phyloP scores from a whole-genome alignment of 2,797 vertebrate species.

The Simalia tracyae region DNA sequence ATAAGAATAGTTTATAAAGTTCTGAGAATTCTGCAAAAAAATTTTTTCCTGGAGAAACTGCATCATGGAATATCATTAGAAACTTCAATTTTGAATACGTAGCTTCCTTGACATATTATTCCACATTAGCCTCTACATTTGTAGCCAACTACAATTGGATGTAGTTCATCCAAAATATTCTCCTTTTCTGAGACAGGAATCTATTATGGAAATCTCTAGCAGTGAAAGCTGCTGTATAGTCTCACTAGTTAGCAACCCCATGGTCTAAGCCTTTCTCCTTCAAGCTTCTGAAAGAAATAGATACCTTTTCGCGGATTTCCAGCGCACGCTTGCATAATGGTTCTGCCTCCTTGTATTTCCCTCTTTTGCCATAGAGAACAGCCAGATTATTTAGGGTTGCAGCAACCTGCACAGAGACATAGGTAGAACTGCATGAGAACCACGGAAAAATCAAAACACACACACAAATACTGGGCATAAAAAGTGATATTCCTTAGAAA shows the following conservation, averaged over 20 bases:
- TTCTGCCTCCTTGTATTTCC: conserved; percentile 96
- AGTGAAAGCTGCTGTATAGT: not conserved
- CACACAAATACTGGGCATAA: not conserved
- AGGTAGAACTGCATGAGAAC: conserved; percentile 22
- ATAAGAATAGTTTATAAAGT: not conserved
- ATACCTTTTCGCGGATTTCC: conserved; percentile 82
- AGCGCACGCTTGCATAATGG: conserved; percentile 94
- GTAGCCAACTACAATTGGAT: not conserved
- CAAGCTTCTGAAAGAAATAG: not conserved
- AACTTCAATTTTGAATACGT: not conserved
- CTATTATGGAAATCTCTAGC: not conserved
- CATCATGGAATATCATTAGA: not conserved
- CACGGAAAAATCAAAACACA: not conserved
- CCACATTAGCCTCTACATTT: not conserved
- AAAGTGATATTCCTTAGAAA: not conserved
- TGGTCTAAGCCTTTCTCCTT: not conserved
- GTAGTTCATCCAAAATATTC: not conserved
- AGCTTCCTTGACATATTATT: not conserved
- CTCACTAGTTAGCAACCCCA: not conserved
- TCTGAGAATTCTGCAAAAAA: not conserved
- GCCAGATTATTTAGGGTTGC: conserved; percentile 97
- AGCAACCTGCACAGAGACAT: conserved; percentile 82
- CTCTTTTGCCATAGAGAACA: conserved; percentile 95
- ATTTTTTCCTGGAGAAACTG: not conserved
- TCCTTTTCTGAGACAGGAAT: not conserved